phyloP scores from a whole-genome alignment of 2,888 invertebrate species.

The Choristoneura rosaceana region DNA sequence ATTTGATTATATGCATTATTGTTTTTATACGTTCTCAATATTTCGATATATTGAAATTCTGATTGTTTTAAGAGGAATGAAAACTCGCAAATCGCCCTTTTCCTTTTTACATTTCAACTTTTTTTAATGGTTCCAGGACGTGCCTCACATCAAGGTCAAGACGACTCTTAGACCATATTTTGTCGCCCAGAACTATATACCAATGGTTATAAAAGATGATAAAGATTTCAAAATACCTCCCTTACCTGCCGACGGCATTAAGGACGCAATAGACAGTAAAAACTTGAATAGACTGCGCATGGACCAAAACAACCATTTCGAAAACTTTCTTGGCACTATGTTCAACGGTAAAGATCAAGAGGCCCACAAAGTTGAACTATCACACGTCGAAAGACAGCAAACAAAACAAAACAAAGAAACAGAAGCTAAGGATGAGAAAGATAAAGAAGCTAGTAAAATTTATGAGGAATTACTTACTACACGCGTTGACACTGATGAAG shows the following conservation, averaged over 20 bases:
- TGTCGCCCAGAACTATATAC: conserved; percentile 10
- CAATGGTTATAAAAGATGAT: conserved; percentile 4
- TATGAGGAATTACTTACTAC: background rate
- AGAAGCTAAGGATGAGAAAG: background rate
- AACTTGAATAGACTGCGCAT: conserved; percentile 49
- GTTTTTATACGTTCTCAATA: no score
- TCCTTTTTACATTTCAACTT: background rate
- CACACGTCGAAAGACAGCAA: conserved; percentile 1
- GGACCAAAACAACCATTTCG: conserved; percentile 47
- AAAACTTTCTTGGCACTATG: conserved; percentile 61
- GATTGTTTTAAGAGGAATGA: no score
- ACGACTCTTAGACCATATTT: conserved; percentile 46
- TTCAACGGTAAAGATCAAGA: conserved; percentile 59
- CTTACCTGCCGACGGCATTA: conserved; percentile 41
- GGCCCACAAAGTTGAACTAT: conserved; percentile 44
- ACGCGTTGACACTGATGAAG: background rate
- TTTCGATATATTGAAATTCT: no score
- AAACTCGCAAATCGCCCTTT: no score
- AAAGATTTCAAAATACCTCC: conserved; percentile 53
- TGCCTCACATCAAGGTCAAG: conserved; percentile 41
- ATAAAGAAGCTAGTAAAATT: conserved; percentile 7
- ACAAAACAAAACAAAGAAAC: conserved; percentile 30
- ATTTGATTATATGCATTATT: no score
- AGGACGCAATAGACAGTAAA: conserved; percentile 40
- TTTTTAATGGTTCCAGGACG: background rate